Percentiles rank a stretch among this genome's conserved stretches.
These are phyloP conservation scores for Anomalospiza imberbis DNA, from an alignment of 2,797 vertebrate genomes.

Conservation along the genomic window DNA sequence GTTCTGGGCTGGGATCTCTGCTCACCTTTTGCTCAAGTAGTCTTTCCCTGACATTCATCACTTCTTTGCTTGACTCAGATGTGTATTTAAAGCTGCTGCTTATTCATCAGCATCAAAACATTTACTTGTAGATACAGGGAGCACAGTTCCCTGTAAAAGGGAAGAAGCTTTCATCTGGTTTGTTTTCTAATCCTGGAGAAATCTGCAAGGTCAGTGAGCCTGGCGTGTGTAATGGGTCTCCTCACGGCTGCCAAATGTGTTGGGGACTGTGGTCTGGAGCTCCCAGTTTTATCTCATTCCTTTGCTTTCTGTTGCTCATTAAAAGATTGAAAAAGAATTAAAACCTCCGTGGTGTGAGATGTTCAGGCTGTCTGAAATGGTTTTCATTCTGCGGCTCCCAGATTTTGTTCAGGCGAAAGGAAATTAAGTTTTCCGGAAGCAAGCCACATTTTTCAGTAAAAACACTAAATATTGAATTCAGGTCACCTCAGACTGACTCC, in stretches of 20 bases:
- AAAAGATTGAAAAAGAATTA: not conserved
- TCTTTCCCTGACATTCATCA: not conserved
- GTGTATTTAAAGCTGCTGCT: not conserved
- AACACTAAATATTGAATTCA: not conserved
- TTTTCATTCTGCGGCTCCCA: not conserved
- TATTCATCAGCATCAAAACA: not conserved
- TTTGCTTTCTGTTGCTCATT: constrained; percentile 5
- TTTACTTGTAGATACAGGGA: not conserved
- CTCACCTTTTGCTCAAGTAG: not conserved
- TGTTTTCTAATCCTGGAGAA: not conserved
- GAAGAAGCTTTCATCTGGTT: not conserved
- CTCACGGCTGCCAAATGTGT: accelerated
- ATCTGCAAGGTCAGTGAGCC: not conserved
- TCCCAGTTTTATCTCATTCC: not conserved
- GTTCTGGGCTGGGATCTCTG: not conserved
- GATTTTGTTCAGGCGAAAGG: not conserved
- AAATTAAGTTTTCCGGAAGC: not conserved
- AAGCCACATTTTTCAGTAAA: not conserved
- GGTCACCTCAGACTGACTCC: not conserved
- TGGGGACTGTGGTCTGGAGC: not conserved
- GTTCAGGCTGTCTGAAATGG: not conserved
- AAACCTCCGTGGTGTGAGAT: not conserved
- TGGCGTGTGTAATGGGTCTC: not conserved
- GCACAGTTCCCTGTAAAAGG: not conserved
- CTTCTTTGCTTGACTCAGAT: not conserved